Evolutionary conservation across 2,113 vertebrate species (phyloP).

Genomic region (Corapipo altera): DNA sequence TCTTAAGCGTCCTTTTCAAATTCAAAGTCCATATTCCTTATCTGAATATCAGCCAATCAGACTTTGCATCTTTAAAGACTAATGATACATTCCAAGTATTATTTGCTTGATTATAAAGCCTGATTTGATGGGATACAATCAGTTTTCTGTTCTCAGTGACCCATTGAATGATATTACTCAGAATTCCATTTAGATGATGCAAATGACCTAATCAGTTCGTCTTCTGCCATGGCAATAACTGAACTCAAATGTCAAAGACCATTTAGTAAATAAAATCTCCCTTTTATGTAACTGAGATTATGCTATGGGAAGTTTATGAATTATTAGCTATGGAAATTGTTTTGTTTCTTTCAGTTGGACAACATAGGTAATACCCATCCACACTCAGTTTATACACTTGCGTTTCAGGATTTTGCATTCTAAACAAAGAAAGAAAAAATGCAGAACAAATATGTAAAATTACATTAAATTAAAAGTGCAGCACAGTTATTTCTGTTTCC

Average conservation of each 20-base stretch:
- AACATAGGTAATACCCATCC: background rate
- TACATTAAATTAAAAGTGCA: background rate
- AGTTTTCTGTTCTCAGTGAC: conserved; percentile 55
- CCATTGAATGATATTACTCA: conserved; percentile 40
- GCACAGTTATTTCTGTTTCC: background rate
- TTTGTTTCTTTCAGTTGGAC: background rate
- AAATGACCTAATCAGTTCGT: conserved; percentile 49
- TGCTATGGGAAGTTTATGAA: background rate
- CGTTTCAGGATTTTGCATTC: background rate
- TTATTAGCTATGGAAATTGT: background rate
- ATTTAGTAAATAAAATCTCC: conserved; percentile 18
- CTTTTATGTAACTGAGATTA: background rate
- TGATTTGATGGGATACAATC: conserved; percentile 59
- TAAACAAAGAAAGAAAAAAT: background rate
- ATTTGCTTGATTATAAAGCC: conserved; percentile 64
- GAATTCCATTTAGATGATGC: conserved; percentile 59
- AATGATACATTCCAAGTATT: conserved; percentile 43
- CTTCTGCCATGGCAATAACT: conserved; percentile 22
- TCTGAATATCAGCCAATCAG: conserved; percentile 15
- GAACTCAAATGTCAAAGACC: conserved; percentile 60
- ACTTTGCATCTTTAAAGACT: background rate
- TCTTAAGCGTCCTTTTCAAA: background rate
- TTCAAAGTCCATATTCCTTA: background rate
- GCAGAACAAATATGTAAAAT: background rate
- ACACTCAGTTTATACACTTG: background rate